Evolutionary conservation across 2,888 invertebrate genomes (phyloP).

Genomic region (Serrognathus titanus): DNA sequence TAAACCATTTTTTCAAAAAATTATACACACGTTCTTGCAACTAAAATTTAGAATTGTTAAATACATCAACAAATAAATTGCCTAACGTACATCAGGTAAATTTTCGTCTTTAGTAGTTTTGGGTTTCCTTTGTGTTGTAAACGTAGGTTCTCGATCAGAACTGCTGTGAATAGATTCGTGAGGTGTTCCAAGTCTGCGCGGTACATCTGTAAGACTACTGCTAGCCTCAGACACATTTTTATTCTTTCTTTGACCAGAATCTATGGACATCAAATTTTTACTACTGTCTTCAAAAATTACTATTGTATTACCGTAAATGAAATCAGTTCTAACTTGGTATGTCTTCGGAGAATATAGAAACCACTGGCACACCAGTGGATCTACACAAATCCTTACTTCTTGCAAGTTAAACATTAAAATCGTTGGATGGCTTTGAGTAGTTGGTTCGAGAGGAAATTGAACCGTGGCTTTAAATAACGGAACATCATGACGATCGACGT

Average conservation of each 20-base stretch:
- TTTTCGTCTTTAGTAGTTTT: constrained; percentile 32
- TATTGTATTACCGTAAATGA: constrained; percentile 9
- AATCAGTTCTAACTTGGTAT: constrained; percentile 19
- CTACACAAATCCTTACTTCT: constrained; percentile 55
- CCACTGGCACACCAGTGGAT: constrained; percentile 65
- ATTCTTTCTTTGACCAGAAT: constrained; percentile 23
- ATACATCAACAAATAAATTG: background rate
- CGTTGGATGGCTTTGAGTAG: constrained; percentile 49
- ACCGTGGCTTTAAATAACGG: constrained; percentile 46
- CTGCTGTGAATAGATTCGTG: constrained; percentile 53
- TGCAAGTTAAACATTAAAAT: constrained; percentile 52
- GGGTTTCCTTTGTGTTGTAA: constrained; percentile 18
- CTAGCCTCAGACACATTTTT: constrained; percentile 37
- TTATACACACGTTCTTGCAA: constrained; percentile 43
- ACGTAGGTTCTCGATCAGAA: constrained; percentile 44
- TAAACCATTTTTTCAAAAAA: constrained; percentile 50
- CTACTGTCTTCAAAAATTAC: background rate
- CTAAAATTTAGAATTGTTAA: constrained; percentile 25
- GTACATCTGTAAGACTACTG: constrained; percentile 39
- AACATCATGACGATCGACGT: constrained; percentile 25
- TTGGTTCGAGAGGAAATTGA: constrained; percentile 48
- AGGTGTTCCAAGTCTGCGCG: constrained; percentile 50
- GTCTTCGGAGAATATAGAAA: constrained; percentile 54
- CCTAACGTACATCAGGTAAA: constrained; percentile 32
- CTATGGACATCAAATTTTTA: constrained; percentile 7